Conservation (phyloP, 1,140 invertebrate species). For the Andricus grossulariae region DNA sequence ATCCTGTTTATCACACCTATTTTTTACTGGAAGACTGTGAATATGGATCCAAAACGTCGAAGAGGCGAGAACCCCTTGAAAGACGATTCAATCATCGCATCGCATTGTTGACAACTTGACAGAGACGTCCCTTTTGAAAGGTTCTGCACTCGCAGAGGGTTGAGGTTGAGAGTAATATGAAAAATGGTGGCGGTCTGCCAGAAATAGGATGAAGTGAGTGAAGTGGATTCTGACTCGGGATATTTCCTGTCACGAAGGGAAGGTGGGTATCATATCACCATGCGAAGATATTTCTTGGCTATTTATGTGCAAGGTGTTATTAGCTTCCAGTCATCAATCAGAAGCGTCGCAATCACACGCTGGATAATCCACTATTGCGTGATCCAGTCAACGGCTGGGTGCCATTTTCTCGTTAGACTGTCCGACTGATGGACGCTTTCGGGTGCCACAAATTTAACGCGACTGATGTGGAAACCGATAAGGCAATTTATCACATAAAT, state of each 20-base stretch:
- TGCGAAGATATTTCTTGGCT: slow-evolving; percentile 9
- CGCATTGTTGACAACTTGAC: slow-evolving; percentile 62
- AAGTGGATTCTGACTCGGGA: slow-evolving; percentile 19
- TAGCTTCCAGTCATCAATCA: slow-evolving; percentile 50
- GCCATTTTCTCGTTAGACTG: slow-evolving; percentile 1
- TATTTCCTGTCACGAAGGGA: slow-evolving; percentile 15
- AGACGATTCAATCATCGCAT: slow-evolving; percentile 64
- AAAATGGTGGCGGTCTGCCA: slow-evolving; percentile 63
- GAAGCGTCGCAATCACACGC: slow-evolving; percentile 18
- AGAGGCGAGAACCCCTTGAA: background rate
- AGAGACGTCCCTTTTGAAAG: slow-evolving; percentile 59
- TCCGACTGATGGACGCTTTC: background rate
- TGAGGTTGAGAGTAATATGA: slow-evolving; percentile 58
- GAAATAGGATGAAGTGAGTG: slow-evolving; percentile 44
- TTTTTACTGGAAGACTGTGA: background rate
- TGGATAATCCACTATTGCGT: slow-evolving; percentile 18
- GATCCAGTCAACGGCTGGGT: background rate
- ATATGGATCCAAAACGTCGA: background rate
- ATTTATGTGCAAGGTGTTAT: slow-evolving; percentile 47
- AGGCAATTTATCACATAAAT: background rate
- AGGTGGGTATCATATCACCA: background rate
- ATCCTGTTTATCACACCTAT: background rate
- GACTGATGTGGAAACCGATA: background rate
- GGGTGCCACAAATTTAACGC: background rate
- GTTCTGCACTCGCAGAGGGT: slow-evolving; percentile 48